Base-by-base conservation (phyloP, 1,140 invertebrate genomes). In the Subanguina moxae region DNA sequence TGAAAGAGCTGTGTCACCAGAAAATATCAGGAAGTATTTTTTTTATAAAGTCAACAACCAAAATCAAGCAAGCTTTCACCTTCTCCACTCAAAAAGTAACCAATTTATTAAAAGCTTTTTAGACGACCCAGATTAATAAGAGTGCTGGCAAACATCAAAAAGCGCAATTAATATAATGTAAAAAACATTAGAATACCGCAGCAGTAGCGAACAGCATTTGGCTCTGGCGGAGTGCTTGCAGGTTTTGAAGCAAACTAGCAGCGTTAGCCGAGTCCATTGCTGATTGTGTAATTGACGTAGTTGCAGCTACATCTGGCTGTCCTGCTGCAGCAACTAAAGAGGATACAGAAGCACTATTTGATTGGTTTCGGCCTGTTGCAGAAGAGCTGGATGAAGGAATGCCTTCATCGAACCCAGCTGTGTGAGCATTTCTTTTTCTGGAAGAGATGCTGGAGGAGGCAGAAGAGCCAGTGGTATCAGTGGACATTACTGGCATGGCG, bases 371-470 rank as follows among this genome's bases (percentile, higher is more conserved):
- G 5, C 28, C 38, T 56, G 13, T 13, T 13, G n/a, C n/a, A n/a
- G n/a, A n/a, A n/a, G 52, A 23, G 13, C 28, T 61, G n/a, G 58
- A 61, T 30, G 58, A 30, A 7, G 58, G 28, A 3, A 43, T 30
- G 52, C 52, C 28, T 56, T 62, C 32, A 64, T 64, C 57, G n/a
- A 64, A 28, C 3, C 62, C 62, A 19, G 62, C 62, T n/a, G 61
- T 64, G 3, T 64, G 38, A 19, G 62, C 62, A 64, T 56, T 56
- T 61, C 62, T 25, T 38, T 64, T 64, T 61, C 62, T 25, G 23
- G 42, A 59, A 8, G 27, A 32, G 58, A 13, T 43, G n/a, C n/a
- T 21, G n/a, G 62, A 56, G n/a, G 32, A 28, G 3, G n/a, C 27
- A 1, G n/a, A 21, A 23, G 23, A 27, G 63, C 57, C 25, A n/a